A percentile compares a stretch with the other conserved stretches of the same genome.
Conservation (phyloP, 1,140 invertebrate species). For the Orchesella cincta region DNA sequence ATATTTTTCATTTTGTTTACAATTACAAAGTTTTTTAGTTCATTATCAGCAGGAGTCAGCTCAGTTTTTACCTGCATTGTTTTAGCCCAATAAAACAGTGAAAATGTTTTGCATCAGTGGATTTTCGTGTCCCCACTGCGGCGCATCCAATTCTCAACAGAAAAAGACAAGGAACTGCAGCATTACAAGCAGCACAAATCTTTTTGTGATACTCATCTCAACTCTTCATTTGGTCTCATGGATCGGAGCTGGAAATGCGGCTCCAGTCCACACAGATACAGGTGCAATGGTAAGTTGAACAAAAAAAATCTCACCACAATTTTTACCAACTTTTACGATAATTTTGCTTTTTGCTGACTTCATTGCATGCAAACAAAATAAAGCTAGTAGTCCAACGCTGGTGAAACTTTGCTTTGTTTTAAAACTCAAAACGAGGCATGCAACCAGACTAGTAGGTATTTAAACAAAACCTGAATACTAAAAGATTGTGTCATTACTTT, state of each 20-base stretch:
- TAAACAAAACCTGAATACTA: background rate
- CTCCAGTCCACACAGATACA: background rate
- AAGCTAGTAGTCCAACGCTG: too few relatives aligned
- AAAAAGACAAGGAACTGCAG: background rate
- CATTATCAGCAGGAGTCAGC: background rate
- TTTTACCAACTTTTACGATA: background rate
- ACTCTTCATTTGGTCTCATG: slow-evolving; percentile 22
- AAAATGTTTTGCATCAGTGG: background rate
- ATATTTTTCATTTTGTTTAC: too few relatives aligned
- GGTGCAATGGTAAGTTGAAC: slow-evolving; percentile 25
- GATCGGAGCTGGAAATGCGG: background rate
- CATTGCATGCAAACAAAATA: too few relatives aligned
- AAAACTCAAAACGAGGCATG: background rate
- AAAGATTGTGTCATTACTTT: slow-evolving; percentile 16
- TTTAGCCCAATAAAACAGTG: too few relatives aligned
- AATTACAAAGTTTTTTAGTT: background rate
- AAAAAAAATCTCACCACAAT: background rate
- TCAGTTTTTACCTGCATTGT: background rate
- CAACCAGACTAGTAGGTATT: background rate
- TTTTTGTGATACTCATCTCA: slow-evolving; percentile 2
- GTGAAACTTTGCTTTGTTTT: background rate
- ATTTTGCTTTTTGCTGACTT: background rate
- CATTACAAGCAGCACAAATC: background rate
- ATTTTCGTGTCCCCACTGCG: background rate
- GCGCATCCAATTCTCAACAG: background rate